phyloP scores from a whole-genome alignment of 2,113 vertebrate genomes.

The Meles meles region DNA sequence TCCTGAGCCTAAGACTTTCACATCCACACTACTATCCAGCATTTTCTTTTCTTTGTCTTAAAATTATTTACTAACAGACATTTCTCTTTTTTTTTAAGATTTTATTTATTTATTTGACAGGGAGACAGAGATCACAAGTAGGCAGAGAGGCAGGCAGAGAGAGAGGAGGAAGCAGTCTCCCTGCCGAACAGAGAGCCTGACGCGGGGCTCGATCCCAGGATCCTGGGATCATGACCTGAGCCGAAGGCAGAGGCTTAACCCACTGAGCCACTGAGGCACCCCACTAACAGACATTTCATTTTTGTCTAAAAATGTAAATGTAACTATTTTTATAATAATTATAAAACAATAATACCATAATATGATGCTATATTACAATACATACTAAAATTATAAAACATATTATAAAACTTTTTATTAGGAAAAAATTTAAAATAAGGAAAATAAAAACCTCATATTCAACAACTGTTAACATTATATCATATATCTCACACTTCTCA shows the following conservation, averaged over 20 bases:
- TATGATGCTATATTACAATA: background rate
- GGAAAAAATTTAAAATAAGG: background rate
- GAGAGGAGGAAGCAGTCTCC: too few relatives aligned
- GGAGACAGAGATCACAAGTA: too few relatives aligned
- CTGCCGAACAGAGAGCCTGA: too few relatives aligned
- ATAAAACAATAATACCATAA: background rate
- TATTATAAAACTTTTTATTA: background rate
- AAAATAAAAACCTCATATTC: background rate
- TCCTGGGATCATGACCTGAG: too few relatives aligned
- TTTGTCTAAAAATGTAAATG: background rate
- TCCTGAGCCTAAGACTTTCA: background rate
- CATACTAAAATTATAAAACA: background rate
- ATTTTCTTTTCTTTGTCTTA: background rate
- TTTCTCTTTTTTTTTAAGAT: too few relatives aligned
- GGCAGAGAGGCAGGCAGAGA: too few relatives aligned
- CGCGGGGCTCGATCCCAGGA: too few relatives aligned
- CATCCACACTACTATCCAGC: background rate
- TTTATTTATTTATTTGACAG: too few relatives aligned
- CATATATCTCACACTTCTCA: background rate
- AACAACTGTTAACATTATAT: background rate
- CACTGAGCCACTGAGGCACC: too few relatives aligned
- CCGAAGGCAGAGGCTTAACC: too few relatives aligned
- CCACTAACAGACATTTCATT: background rate
- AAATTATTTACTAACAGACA: background rate
- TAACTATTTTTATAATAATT: background rate